Evolutionary conservation across 2,113 vertebrate genomes (phyloP).

Genomic region (Solenodon paradoxus): DNA sequence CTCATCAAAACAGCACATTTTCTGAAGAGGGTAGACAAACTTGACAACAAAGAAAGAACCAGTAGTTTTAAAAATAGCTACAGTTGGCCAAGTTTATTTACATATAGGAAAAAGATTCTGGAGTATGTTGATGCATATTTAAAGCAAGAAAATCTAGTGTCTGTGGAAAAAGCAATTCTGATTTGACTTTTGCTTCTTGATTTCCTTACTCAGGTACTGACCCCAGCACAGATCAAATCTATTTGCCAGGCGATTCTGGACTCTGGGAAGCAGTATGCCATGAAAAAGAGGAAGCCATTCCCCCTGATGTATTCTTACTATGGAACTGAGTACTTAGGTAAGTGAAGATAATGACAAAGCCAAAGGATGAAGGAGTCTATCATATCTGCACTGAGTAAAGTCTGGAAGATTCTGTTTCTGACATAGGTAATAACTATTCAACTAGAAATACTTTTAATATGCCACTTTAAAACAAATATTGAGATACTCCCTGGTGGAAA

Average conservation of each 20-base stretch:
- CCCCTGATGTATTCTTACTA: conserved; percentile 94
- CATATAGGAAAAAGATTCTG: conserved; percentile 26
- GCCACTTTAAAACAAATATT: neutral
- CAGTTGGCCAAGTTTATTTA: conserved; percentile 30
- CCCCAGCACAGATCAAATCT: conserved; percentile 89
- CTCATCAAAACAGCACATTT: conserved; percentile 2
- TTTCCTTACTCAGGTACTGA: conserved; percentile 86
- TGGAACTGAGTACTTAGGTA: conserved; percentile 92
- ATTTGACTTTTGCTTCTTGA: conserved; percentile 67
- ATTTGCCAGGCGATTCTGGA: conserved; percentile 92
- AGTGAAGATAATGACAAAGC: conserved; percentile 70
- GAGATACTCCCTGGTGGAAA: no score
- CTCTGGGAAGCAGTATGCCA: conserved; percentile 91
- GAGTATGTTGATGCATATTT: neutral
- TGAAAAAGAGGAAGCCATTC: conserved; percentile 90
- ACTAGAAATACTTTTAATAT: neutral
- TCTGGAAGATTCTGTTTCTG: neutral
- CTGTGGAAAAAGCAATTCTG: conserved; percentile 1
- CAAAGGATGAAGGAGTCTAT: neutral
- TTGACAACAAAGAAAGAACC: conserved; percentile 13
- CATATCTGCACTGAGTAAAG: neutral
- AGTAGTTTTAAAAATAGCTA: neutral
- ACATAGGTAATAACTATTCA: neutral
- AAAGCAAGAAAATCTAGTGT: neutral
- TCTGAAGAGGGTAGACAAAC: conserved; percentile 42